Evolutionary conservation across 2,113 vertebrate species (phyloP).

Genomic region (Zosterops hypoxanthus): DNA sequence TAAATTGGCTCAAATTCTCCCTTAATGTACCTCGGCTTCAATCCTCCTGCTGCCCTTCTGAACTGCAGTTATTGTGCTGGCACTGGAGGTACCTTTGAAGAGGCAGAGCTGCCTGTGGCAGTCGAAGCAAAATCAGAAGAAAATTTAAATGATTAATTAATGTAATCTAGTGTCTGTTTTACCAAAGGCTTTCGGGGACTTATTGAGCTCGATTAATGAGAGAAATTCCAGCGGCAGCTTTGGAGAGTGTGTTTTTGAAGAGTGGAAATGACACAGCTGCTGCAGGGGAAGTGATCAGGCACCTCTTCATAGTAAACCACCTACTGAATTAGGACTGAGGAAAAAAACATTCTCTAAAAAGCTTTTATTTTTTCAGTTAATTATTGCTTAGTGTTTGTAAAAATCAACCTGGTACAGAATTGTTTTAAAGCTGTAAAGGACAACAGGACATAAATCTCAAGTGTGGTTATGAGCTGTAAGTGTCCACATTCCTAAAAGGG

Average conservation of each 20-base stretch:
- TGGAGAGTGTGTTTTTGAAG: constrained; percentile 46
- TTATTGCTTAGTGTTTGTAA: background rate
- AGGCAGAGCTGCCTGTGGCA: constrained; percentile 63
- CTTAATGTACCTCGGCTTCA: background rate
- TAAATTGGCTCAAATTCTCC: constrained; percentile 44
- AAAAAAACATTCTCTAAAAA: background rate
- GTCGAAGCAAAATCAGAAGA: constrained; percentile 56
- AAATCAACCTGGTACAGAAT: background rate
- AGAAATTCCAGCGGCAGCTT: constrained; percentile 49
- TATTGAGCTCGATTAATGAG: constrained; percentile 65
- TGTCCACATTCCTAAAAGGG: background rate
- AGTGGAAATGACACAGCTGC: constrained; percentile 45
- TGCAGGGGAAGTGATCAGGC: constrained; percentile 53
- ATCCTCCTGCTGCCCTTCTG: background rate
- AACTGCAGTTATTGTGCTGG: constrained; percentile 28
- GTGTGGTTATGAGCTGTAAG: background rate
- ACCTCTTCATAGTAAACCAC: constrained; percentile 10
- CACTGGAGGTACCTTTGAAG: constrained; percentile 56
- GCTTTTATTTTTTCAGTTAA: background rate
- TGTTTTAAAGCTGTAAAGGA: background rate
- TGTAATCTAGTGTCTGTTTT: constrained; percentile 69
- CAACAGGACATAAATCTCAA: background rate
- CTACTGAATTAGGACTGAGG: background rate
- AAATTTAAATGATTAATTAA: constrained; percentile 76
- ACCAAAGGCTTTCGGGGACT: constrained; percentile 66